These are phyloP conservation scores for Mythimna lalbum DNA, from an alignment of 2,888 invertebrate species.

Conservation along the genomic window DNA sequence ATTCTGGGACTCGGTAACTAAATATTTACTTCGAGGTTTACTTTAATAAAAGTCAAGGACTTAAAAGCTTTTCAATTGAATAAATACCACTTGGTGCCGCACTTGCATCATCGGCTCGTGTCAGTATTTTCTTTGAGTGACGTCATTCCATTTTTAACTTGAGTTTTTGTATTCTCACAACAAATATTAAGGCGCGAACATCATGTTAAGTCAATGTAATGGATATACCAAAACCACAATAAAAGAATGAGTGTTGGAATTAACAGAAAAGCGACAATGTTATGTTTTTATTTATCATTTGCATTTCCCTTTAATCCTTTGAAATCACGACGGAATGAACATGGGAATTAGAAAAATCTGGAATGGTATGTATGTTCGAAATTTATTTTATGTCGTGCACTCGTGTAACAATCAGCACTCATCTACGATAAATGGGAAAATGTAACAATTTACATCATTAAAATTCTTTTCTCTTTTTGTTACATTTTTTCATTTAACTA, in stretches of 20 bases:
- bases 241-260: constrained; percentile 91
- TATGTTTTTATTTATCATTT: constrained; percentile 80
- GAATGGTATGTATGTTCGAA: constrained; percentile 88
- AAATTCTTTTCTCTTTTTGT: constrained; percentile 15
- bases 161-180: constrained; percentile 88
- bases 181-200: constrained; percentile 88
- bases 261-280: constrained; percentile 87
- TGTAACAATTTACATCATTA: constrained; percentile 44
- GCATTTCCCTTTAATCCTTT: constrained; percentile 76
- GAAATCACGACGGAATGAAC: constrained; percentile 71
- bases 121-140: constrained; percentile 68
- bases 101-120: constrained; percentile 21
- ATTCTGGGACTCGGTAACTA: constrained; percentile 49
- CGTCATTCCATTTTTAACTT: constrained; percentile 74
- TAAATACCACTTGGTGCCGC: constrained; percentile 41
- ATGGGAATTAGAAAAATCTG: constrained; percentile 75
- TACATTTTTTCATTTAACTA: constrained; percentile 70
- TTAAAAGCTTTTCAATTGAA: constrained; percentile 58
- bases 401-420: constrained; percentile 84
- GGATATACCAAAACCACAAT: constrained; percentile 88
- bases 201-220: constrained; percentile 81
- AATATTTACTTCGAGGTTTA: constrained; percentile 25
- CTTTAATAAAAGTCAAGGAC: constrained; percentile 42
- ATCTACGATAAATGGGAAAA: constrained; percentile 78
- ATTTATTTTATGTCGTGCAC: constrained; percentile 85